A percentile compares a stretch with the other conserved stretches of the same genome.
These are phyloP conservation scores for Torymus tubicola DNA, from an alignment of 2,888 invertebrate species.

Conservation along the genomic window DNA sequence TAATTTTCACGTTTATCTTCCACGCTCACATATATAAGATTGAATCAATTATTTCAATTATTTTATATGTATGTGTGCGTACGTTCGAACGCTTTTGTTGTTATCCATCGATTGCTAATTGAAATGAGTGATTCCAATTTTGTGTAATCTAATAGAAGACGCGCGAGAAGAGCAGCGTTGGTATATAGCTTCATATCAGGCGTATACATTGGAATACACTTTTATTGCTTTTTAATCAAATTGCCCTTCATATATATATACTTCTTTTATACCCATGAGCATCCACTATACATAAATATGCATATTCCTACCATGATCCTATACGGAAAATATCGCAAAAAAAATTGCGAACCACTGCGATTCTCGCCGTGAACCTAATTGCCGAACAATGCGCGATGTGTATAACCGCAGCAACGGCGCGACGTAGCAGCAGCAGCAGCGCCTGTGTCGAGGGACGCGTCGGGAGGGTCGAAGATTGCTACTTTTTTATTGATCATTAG, in stretches of 20 bases:
- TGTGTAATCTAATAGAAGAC: neutral
- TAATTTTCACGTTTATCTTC: no score
- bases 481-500: slow-evolving; percentile 68
- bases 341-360: slow-evolving; percentile 63
- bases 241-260: neutral
- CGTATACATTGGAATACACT: neutral
- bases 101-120: neutral
- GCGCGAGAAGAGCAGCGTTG: neutral
- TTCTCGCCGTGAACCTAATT: slow-evolving; percentile 66
- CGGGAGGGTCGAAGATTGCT: slow-evolving; percentile 67
- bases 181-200: neutral
- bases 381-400: slow-evolving; percentile 68
- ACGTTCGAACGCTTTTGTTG: no score
- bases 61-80: no score
- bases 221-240: slow-evolving; percentile 20
- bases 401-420: no score
- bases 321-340: slow-evolving; percentile 63
- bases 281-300: no score
- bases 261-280: no score
- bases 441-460: neutral
- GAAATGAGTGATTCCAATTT: slow-evolving; percentile 10
- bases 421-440: no score
- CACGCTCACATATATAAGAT: no score
- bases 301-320: slow-evolving; percentile 21
- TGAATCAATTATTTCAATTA: no score